phyloP scores from a whole-genome alignment of 2,113 vertebrate genomes.

The Pteruthius melanotis region DNA sequence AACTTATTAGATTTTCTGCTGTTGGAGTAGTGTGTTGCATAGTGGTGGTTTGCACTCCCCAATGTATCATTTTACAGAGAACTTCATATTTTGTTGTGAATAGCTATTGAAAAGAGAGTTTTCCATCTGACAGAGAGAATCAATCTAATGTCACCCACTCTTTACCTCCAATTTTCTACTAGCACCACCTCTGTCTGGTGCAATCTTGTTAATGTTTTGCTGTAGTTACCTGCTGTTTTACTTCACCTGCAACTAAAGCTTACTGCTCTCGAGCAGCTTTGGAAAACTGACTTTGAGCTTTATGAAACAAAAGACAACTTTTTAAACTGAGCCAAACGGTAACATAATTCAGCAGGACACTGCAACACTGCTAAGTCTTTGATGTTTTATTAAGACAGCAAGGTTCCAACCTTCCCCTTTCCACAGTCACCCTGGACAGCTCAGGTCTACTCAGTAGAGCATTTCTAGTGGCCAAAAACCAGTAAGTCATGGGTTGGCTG shows the following conservation, averaged over 20 bases:
- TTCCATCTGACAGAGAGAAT: slow-evolving; percentile 33
- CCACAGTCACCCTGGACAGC: background rate
- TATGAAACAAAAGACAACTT: background rate
- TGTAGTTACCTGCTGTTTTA: slow-evolving; percentile 27
- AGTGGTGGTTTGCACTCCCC: background rate
- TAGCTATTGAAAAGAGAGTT: slow-evolving; percentile 20
- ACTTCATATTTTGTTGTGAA: slow-evolving; percentile 20
- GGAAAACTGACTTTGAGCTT: background rate
- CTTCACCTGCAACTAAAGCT: background rate
- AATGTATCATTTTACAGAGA: background rate
- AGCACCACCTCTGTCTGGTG: slow-evolving; percentile 21
- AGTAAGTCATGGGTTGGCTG: background rate
- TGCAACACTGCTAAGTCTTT: background rate
- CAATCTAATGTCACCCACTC: background rate
- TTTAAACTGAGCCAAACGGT: background rate
- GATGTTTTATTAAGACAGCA: background rate
- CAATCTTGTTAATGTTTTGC: slow-evolving; percentile 30
- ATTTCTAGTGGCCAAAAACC: background rate
- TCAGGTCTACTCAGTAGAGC: background rate
- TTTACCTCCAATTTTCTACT: slow-evolving; percentile 19
- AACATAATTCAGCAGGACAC: background rate
- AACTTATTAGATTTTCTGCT: background rate
- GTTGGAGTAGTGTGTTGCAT: background rate
- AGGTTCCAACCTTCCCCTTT: background rate
- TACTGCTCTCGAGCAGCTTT: background rate